Percentiles rank a stretch among this genome's conserved stretches.
Evolutionary conservation across 2,113 vertebrate species (phyloP).

Genomic region (Aythya baeri): DNA sequence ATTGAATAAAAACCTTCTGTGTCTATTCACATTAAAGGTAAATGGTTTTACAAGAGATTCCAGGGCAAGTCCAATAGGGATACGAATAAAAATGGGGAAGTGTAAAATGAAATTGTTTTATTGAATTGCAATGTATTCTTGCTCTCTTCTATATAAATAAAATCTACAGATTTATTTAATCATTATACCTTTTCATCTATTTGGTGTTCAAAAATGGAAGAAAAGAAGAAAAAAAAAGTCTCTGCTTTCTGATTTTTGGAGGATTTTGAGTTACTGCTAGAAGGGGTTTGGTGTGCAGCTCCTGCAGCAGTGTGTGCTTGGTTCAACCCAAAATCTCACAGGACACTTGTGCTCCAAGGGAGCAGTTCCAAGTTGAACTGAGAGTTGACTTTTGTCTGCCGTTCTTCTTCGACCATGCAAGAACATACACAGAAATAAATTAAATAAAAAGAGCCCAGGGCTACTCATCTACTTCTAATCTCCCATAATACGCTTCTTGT

Average conservation of each 20-base stretch:
- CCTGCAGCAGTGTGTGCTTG: background rate
- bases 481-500: background rate
- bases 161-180: background rate
- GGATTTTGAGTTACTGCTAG: background rate
- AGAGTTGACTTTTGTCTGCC: background rate
- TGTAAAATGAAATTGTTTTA: background rate
- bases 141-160: background rate
- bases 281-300: background rate
- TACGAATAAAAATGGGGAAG: background rate
- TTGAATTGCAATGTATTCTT: background rate
- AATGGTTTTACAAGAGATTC: background rate
- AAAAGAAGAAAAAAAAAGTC: fast-evolving
- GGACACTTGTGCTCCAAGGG: background rate
- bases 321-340: background rate
- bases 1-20: fast-evolving
- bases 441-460: background rate
- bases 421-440: background rate
- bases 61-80: background rate
- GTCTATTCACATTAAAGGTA: background rate
- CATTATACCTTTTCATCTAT: background rate
- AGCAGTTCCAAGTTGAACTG: background rate
- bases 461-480: background rate
- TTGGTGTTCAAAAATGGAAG: background rate
- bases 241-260: background rate
- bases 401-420: background rate